These are phyloP conservation scores for Synergus itoensis DNA, from an alignment of 2,888 invertebrate species.

Conservation along the genomic window DNA sequence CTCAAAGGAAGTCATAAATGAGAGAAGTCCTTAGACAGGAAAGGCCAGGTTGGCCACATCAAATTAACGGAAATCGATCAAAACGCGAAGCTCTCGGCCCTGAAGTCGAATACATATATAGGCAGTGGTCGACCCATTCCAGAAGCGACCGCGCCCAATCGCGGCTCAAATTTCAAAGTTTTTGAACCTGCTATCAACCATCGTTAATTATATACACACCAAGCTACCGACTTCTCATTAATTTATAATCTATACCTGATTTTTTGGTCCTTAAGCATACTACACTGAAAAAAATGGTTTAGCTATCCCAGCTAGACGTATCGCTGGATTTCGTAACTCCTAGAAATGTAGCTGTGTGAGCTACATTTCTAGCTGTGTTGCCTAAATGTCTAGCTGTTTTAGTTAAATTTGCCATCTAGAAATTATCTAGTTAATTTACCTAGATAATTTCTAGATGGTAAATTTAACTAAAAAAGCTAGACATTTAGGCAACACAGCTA, in stretches of 20 bases:
- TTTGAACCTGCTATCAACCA: constrained; percentile 50
- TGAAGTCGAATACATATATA: constrained; percentile 47
- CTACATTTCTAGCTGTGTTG: too few species aligned
- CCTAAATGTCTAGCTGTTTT: too few species aligned
- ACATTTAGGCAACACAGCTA: too few species aligned
- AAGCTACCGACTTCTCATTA: constrained; percentile 1
- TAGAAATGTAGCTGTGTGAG: too few species aligned
- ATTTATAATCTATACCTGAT: neutral
- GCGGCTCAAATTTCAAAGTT: constrained; percentile 61
- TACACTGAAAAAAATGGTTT: too few species aligned
- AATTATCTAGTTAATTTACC: too few species aligned
- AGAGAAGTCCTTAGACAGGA: neutral
- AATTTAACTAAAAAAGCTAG: too few species aligned
- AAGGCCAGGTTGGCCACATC: constrained; percentile 30
- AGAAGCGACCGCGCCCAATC: constrained; percentile 62
- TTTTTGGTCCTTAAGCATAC: neutral
- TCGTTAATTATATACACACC: constrained; percentile 57
- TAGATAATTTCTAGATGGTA: too few species aligned
- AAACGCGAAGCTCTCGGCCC: constrained; percentile 43
- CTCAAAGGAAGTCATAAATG: neutral
- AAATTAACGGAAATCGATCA: constrained; percentile 52
- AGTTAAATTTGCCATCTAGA: too few species aligned
- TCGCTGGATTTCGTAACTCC: too few species aligned
- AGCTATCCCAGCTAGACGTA: too few species aligned
- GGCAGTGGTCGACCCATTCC: constrained; percentile 49